Base-by-base conservation (phyloP, 1,140 invertebrate genomes). In the Periplaneta americana region DNA sequence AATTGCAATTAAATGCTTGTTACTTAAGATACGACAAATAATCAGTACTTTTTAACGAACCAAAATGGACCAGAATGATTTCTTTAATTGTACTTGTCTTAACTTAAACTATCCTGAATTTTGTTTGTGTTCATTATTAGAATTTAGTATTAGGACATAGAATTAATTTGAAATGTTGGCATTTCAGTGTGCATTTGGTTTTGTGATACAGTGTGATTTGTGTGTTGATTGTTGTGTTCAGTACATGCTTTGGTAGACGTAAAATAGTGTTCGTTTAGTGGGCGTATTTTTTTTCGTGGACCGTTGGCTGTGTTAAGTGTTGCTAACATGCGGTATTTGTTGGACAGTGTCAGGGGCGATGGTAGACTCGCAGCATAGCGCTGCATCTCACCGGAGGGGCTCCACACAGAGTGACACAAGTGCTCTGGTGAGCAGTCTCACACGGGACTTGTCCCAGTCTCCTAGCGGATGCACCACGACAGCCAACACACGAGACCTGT, bases 351-450 rank as follows among this genome's bases (percentile, higher is more conserved):
- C 77, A 28, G 77, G 77, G 11, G 35, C 77, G 13, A 39, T 78
- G 77, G 35, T 39, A 48, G 77, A 78, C 34, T 78, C 77, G 18
- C 80, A 81, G 80, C 79, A 89, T 81, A 89, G 87, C 82, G 85
- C 83, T 37, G 87, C 86, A 22, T 90, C 88, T 22, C 88, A 89
- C 83, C 87, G 90, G 81, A 86, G 91, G 34, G 90, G 91, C 78
- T 92, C 91, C 15, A 91, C 91, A 22, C 91, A 92, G 84, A 93
- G 91, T 83, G 92, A 94, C 84, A 93, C 92, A 35, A 92, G 92
- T 87, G 92, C 91, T 80, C 87, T 93, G 83, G 90, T 93, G 9
- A 92, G 91, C 85, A 92, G 91, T 83, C 85, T 93, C 79, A 91
- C 92, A 22, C 86, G 89, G 83, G 91, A 93, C 88, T 86, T 91